These are phyloP conservation scores for Papilio machaon DNA, from an alignment of 1,140 invertebrate species.

Conservation along the genomic window DNA sequence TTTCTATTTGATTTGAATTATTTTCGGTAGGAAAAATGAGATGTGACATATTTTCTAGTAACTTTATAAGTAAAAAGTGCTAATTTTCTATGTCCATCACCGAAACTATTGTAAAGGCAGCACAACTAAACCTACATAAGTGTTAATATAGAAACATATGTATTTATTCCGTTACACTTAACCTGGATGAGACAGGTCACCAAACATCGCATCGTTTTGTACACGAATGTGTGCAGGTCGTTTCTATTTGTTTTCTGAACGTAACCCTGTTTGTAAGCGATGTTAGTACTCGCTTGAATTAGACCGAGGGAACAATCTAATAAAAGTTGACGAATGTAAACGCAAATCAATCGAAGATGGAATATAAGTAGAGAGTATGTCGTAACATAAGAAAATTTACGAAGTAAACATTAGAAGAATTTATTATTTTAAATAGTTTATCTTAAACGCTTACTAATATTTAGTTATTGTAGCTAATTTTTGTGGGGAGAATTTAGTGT, in stretches of 20 bases:
- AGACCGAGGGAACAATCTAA: not conserved
- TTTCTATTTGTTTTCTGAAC: conserved; percentile 14
- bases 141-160: not conserved
- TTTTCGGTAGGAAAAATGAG: not conserved
- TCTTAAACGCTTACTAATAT: not conserved
- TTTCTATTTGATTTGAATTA: not conserved
- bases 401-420: too few relatives aligned
- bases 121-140: not conserved
- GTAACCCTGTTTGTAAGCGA: conserved; percentile 11
- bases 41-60: too few relatives aligned
- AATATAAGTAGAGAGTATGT: too few relatives aligned
- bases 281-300: conserved; percentile 4
- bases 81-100: too few relatives aligned
- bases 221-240: conserved; percentile 20
- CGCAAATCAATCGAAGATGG: not conserved
- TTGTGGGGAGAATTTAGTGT: not conserved
- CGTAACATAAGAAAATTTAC: too few relatives aligned
- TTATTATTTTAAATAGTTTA: too few relatives aligned
- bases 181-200: not conserved
- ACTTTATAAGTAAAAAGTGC: too few relatives aligned
- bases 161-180: conserved; percentile 8
- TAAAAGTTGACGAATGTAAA: not conserved
- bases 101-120: too few relatives aligned
- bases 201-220: not conserved
- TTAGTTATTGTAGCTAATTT: not conserved